Conservation (phyloP, 2,113 vertebrate species). For the Prionailurus viverrinus region DNA sequence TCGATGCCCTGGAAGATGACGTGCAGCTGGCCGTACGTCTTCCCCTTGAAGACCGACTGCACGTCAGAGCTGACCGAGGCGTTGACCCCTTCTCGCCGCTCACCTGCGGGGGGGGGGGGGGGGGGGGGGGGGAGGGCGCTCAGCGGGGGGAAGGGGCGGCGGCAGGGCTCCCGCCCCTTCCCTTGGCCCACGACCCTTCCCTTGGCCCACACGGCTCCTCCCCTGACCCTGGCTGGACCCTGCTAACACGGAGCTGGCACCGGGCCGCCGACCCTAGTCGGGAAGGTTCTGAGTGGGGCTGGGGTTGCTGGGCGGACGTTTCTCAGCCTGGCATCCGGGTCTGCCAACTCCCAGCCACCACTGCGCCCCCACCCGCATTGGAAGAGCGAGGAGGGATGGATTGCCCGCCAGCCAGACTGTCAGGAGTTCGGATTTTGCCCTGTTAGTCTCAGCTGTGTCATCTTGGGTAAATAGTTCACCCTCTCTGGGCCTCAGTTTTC, state of each 20-base stretch:
- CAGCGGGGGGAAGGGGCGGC: rapidly evolving
- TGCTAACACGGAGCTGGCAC: too few relatives aligned
- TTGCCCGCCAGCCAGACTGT: rapidly evolving
- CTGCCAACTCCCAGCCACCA: too few relatives aligned
- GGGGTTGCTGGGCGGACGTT: rapidly evolving
- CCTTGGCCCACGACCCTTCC: too few relatives aligned
- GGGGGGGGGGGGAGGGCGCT: rapidly evolving
- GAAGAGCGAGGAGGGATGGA: too few relatives aligned
- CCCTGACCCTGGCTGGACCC: not conserved
- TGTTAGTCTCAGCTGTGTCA: not conserved
- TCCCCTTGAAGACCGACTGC: conserved; percentile 97
- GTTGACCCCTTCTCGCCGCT: conserved; percentile 97
- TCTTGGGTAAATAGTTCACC: not conserved
- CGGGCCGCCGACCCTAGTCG: not conserved
- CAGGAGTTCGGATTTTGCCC: not conserved
- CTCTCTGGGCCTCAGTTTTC: not conserved
- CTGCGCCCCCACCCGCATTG: too few relatives aligned
- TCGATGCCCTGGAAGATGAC: conserved; percentile 97
- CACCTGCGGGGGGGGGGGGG: conserved; percentile 86
- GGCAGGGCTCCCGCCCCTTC: not conserved
- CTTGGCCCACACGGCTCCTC: too few relatives aligned
- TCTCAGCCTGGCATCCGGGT: not conserved
- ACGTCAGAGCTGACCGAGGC: conserved; percentile 96
- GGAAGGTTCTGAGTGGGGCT: not conserved
- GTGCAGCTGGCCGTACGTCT: conserved; percentile 98